Base-by-base conservation (phyloP, 1,140 invertebrate genomes). In the Galendromus occidentalis region DNA sequence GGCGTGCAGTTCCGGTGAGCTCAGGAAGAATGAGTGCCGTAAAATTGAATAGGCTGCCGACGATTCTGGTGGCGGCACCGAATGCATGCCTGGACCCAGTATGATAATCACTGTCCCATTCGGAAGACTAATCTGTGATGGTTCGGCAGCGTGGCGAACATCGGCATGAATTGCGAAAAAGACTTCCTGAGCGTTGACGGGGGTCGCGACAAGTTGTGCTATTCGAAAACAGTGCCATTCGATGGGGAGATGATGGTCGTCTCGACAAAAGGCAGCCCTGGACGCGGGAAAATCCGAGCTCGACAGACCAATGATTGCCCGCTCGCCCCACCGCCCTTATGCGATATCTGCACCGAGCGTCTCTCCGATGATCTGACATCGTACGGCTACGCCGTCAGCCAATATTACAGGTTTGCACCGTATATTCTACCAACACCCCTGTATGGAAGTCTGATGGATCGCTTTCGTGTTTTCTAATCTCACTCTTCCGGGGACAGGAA, bases 361-460 rank as follows among this genome's bases (percentile, higher is more conserved):
- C n/a, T 59, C 20, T 59, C 51, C 14, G 51, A 59, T 22, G 51
- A 59, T 59, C 51, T 59, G 25, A 59, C 51, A 14, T 59, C 51
- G 51, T 59, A 59, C 22, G 51, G 51, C 22, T 59, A 59, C 22
- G 51, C 51, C 1, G 51, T 59, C 20, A 59, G 51, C 22, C 51
- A 59, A 33, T 59, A 59, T 25, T 59, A 59, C 22, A 25, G 51
- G 51, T 59, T 17, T 20, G 51, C 33, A 6, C 9, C 33, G 9
- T 6, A 39, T 9, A 4, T 6, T 39, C 33, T 9, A 39, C 33
- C 33, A 9, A 39, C 33, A 39, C 33, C n/a, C n/a, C n/a, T n/a
- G n/a, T n/a, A n/a, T n/a, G n/a, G n/a, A n/a, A n/a, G n/a, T n/a
- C n/a, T n/a, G n/a, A n/a, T n/a, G n/a, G n/a, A n/a, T n/a, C n/a